Percentiles rank a stretch among this genome's conserved stretches.
phyloP scores from a whole-genome alignment of 2,113 vertebrate genomes.

The Damaliscus lunatus region DNA sequence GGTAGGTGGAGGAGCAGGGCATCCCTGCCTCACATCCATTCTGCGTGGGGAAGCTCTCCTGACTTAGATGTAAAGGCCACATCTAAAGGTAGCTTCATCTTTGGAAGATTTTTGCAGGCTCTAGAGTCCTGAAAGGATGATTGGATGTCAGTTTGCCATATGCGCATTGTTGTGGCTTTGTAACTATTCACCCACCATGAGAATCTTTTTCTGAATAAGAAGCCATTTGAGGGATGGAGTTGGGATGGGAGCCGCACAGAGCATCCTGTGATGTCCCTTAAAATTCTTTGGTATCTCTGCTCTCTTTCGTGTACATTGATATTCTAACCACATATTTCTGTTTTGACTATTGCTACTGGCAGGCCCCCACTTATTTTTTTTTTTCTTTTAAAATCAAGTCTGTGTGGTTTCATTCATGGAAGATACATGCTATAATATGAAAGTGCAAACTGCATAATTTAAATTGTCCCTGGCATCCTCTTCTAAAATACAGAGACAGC shows the following conservation, averaged over 20 bases:
- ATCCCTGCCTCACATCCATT: neutral
- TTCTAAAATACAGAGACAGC: conserved; percentile 37
- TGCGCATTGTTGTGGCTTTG: neutral
- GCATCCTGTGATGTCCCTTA: neutral
- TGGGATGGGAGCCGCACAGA: neutral
- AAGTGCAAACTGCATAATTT: conserved; percentile 49
- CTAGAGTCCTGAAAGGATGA: neutral
- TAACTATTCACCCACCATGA: neutral
- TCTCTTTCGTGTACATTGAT: neutral
- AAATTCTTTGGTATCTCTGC: conserved; percentile 16
- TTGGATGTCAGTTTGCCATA: neutral
- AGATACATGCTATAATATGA: conserved; percentile 38
- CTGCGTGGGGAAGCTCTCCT: rapidly evolving
- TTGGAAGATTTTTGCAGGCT: neutral
- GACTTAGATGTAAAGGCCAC: neutral
- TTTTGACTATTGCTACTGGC: conserved; percentile 16
- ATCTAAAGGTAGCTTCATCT: neutral
- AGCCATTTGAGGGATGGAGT: neutral
- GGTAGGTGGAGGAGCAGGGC: neutral
- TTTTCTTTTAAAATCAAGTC: conserved; percentile 47
- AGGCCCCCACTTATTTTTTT: neutral
- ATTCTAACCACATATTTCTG: neutral
- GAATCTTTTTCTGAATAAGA: neutral
- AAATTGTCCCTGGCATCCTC: conserved; percentile 51
- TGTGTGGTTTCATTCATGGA: conserved; percentile 74